Conservation (phyloP, 1,140 invertebrate species). For the Ostrea denselamellosa region DNA sequence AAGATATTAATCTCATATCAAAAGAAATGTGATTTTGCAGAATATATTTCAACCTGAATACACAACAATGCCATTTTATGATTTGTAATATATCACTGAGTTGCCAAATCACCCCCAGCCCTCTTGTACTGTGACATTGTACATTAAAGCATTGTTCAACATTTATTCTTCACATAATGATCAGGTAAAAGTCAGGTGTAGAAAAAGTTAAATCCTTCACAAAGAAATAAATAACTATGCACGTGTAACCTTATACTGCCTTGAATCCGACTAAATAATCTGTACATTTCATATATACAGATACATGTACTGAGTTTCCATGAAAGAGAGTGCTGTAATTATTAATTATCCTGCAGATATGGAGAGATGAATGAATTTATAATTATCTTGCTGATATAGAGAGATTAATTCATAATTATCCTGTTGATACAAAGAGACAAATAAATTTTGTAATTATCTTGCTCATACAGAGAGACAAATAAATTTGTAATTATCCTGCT, state of each 20-base stretch:
- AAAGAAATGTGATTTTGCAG: slow-evolving; percentile 36
- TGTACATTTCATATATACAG: too few species aligned
- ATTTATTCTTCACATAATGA: not conserved
- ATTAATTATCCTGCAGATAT: too few species aligned
- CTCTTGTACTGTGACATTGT: not conserved
- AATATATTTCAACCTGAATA: not conserved
- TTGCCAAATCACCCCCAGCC: not conserved
- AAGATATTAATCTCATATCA: slow-evolving; percentile 39
- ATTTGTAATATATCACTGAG: not conserved
- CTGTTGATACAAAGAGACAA: not conserved
- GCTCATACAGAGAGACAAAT: too few species aligned
- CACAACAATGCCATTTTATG: slow-evolving; percentile 20
- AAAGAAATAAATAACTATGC: not conserved
- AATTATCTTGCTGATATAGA: too few species aligned
- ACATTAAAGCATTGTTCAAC: not conserved
- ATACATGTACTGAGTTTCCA: too few species aligned
- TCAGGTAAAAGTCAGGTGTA: not conserved
- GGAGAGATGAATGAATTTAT: too few species aligned
- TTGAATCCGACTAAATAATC: too few species aligned
- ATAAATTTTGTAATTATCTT: too few species aligned
- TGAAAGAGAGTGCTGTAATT: too few species aligned
- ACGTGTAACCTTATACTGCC: too few species aligned
- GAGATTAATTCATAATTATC: not conserved
- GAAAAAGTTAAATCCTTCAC: not conserved
- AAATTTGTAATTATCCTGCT: too few species aligned